Evolutionary conservation across 2,888 invertebrate species (phyloP), one percentile per base, ranked within the genome.

Genomic region (Andrena chrysosceles): DNA sequence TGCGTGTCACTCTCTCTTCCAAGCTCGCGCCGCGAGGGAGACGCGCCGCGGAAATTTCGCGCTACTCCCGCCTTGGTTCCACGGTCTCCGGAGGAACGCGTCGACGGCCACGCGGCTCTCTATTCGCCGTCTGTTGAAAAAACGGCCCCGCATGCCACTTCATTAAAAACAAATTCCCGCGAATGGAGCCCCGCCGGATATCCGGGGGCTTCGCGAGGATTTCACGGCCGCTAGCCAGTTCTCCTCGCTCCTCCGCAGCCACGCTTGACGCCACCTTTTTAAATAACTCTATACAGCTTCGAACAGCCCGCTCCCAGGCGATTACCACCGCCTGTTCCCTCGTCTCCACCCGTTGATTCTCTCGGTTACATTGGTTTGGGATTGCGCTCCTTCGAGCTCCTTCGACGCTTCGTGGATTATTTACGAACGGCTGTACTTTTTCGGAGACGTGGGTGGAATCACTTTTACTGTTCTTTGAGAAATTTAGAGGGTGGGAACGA

Each of bases 141-240:
- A 71, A 78, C 77, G 56, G 7, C 42, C 63, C 52, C 26, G 8
- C 68, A 52, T 91, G 92, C 91, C 94, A 94, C 95, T 95, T 94
- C 94, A 94, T 95, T 95, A 95, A 95, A 95, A 95, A 94, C 94
- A 94, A 94, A 95, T 95, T 94, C 94, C 26, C 92, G 89, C 92
- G 92, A 93, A 94, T 20, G 92, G 91, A 94, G 94, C 93, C 29
- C 26, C 93, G 91, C 89, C 90, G 94, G 94, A 94, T 94, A 94
- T 94, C 92, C 90, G 23, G 91, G 90, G 93, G 93, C 94, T 94
- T 93, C 92, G 92, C 90, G 87, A 90, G 94, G 94, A 94, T 94
- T 94, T 94, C 87, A 91, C 90, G 90, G 20, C 87, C 90, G 89
- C 87, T 81, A 81, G 72, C 77, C 81, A 77, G 68, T 31, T 69